Conservation (phyloP, 2,888 invertebrate genomes). For the Drosophila leonis region DNA sequence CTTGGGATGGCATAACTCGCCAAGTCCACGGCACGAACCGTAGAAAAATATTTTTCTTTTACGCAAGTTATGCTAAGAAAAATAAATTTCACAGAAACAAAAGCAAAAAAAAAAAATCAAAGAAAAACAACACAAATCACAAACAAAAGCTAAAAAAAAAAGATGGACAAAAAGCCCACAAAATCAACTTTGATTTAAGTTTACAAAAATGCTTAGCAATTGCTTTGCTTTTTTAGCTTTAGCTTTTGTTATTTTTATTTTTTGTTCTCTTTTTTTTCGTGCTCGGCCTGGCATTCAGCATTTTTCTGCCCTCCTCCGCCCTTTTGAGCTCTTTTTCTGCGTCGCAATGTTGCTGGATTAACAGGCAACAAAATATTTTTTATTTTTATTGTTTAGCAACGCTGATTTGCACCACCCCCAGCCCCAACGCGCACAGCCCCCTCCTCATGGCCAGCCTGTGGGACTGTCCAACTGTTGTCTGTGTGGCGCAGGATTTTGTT, state of each 20-base stretch:
- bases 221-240: conserved; percentile 74
- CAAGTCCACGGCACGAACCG: conserved; percentile 11
- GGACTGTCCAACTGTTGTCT: conserved; percentile 54
- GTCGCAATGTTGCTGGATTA: conserved; percentile 67
- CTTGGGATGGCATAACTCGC: conserved; percentile 20
- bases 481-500: conserved; percentile 76
- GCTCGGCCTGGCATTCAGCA: conserved; percentile 39
- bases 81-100: conserved; percentile 65
- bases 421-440: neutral
- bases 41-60: conserved; percentile 36
- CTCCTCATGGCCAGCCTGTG: conserved; percentile 27
- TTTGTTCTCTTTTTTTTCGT: conserved; percentile 16
- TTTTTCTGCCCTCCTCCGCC: conserved; percentile 39
- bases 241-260: conserved; percentile 35
- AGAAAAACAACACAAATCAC: conserved; percentile 53
- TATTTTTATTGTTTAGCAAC: conserved; percentile 74
- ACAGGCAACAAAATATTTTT: conserved; percentile 80
- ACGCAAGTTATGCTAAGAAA: conserved; percentile 66
- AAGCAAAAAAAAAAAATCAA: conserved; percentile 27
- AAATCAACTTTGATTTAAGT: conserved; percentile 82
- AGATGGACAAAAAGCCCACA: conserved; percentile 46
- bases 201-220: conserved; percentile 82
- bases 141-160: conserved; percentile 39
- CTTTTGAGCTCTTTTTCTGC: conserved; percentile 49
- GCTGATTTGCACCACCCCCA: conserved; percentile 69